These are phyloP conservation scores for Callionymus lyra DNA, from an alignment of 2,113 vertebrate species.

Conservation along the genomic window DNA sequence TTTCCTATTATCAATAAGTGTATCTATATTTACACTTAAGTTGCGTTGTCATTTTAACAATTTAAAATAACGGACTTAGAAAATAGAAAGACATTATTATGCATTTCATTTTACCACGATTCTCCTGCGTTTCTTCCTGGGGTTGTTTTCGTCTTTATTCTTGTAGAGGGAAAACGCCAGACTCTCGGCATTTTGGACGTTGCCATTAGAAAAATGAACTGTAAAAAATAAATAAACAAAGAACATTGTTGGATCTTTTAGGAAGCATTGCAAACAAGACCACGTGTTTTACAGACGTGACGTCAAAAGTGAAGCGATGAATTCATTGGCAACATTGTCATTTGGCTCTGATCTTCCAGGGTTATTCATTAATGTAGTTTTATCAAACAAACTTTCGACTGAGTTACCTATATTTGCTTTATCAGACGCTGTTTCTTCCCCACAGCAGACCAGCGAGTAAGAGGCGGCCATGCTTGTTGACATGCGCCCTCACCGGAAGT, in stretches of 20 bases:
- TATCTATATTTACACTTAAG: too few species aligned
- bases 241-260: too few species aligned
- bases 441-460: slow-evolving; percentile 48
- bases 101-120: too few species aligned
- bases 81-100: too few species aligned
- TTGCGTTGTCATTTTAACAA: too few species aligned
- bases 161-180: slow-evolving; percentile 74
- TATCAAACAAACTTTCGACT: too few species aligned
- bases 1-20: too few species aligned
- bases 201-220: slow-evolving; percentile 89
- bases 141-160: slow-evolving; percentile 63
- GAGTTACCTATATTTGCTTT: slow-evolving; percentile 58
- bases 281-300: not conserved
- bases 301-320: not conserved
- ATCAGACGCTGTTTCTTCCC: slow-evolving; percentile 41
- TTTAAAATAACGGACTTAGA: too few species aligned
- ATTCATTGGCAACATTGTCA: too few species aligned
- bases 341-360: too few species aligned
- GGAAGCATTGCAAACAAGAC: not conserved
- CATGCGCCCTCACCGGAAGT: not conserved
- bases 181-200: slow-evolving; percentile 54
- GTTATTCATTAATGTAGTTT: too few species aligned
- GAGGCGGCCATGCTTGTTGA: slow-evolving; percentile 53
- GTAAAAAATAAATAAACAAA: slow-evolving; percentile 1
- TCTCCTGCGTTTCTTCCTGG: slow-evolving; percentile 68